Base-by-base conservation (phyloP, 2,888 invertebrate species). In the Folsomia manolachei region DNA sequence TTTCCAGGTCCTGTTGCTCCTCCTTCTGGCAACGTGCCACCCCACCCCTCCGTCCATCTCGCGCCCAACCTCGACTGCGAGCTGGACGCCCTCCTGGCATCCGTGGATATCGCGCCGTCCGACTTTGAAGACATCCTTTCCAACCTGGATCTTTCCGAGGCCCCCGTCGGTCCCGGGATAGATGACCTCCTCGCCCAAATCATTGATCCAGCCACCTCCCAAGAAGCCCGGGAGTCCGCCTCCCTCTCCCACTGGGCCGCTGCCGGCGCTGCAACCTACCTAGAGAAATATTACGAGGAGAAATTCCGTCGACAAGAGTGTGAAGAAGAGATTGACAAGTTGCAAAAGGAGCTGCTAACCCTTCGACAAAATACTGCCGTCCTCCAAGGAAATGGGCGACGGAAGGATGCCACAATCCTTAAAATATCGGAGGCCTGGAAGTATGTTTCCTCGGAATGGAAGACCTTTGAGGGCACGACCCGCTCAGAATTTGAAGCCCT, bases 251-350 rank as follows among this genome's bases (percentile, higher is more conserved):
- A 76, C 53, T 78, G 76, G 78, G 73, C 75, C 2, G 69, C 70
- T 70, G 67, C 63, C 27, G 74, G 74, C 18, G 75, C 75, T 62
- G 64, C 67, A 1, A 73, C 74, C 60, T 72, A 75, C 53, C 23
- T 74, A 1, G 75, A 80, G 69, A 80, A 79, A 67, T 80, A 71
- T 69, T 76, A 78, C 25, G 76, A 76, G 56, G 80, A 80, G 69
- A 76, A 73, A 23, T 71, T 74, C 19, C 76, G 74, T 69, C 23
- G 79, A 11, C 71, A 79, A 63, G 72, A 76, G 1, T 80, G 80
- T 71, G 80, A 80, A 72, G 71, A 53, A 53, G 78, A 79, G 67
- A 76, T 78, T 24, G 27, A 63, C 7, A 63, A 51, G 7, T 62
- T 81, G 0, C 79, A 79, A 60, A 77, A 77, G 64, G 67, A 72